phyloP scores from a whole-genome alignment of 2,113 vertebrate genomes.

The Cyrtonyx montezumae region DNA sequence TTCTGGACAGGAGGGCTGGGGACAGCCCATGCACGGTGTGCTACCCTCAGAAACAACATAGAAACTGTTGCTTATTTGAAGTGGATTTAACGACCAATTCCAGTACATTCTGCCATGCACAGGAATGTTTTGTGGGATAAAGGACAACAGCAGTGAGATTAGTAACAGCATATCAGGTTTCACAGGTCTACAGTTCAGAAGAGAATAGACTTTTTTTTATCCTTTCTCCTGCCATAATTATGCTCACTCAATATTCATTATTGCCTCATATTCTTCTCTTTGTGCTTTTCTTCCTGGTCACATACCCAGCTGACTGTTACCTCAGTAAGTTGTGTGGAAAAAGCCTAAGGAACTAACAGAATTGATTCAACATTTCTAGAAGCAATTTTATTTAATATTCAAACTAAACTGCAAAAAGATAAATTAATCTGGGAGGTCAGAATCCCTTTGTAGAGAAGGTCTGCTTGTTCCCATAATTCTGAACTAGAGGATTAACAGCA shows the following conservation, averaged over 20 bases:
- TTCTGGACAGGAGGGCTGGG: background rate
- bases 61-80: constrained; percentile 47
- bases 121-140: background rate
- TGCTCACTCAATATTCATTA: background rate
- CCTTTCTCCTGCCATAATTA: rapidly evolving
- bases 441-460: background rate
- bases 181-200: background rate
- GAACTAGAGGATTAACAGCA: background rate
- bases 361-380: background rate
- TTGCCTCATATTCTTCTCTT: background rate
- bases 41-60: constrained; percentile 48
- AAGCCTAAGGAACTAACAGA: background rate
- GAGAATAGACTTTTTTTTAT: background rate
- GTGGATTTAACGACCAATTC: constrained; percentile 53
- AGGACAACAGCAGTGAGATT: background rate
- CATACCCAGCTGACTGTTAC: background rate
- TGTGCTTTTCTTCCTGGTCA: background rate
- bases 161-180: background rate
- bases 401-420: background rate
- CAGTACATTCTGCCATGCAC: constrained; percentile 23
- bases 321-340: background rate
- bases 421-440: background rate
- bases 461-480: background rate
- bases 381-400: background rate
- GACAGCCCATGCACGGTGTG: background rate